A percentile compares a stretch with the other conserved stretches of the same genome.
These are phyloP conservation scores for Xerus rutilus DNA, from an alignment of 2,797 vertebrate genomes.

Conservation along the genomic window DNA sequence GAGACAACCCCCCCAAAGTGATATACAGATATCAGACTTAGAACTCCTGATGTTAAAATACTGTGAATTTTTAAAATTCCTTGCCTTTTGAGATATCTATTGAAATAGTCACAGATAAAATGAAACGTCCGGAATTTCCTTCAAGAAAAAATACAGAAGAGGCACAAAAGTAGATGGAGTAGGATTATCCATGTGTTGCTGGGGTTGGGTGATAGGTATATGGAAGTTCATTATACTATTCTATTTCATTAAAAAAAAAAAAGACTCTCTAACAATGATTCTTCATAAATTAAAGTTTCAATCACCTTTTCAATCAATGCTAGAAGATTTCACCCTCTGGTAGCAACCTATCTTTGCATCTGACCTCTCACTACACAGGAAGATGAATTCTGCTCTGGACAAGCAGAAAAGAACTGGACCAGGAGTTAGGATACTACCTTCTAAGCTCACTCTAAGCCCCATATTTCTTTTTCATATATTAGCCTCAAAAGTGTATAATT, in stretches of 20 bases:
- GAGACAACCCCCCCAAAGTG: background rate
- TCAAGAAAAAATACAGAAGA: background rate
- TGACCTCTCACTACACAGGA: background rate
- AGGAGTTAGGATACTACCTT: background rate
- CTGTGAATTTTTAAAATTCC: background rate
- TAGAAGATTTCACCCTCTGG: background rate
- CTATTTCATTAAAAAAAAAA: background rate
- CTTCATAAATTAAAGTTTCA: constrained; percentile 43
- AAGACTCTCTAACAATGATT: background rate
- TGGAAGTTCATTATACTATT: background rate
- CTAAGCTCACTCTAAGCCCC: background rate
- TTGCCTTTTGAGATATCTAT: constrained; percentile 8
- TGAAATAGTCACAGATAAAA: constrained; percentile 60
- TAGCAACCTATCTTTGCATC: background rate
- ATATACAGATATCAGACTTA: background rate
- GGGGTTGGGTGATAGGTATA: background rate
- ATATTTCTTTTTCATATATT: background rate
- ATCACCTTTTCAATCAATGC: background rate
- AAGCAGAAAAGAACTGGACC: background rate
- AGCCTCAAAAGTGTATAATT: background rate
- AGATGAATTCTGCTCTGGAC: background rate
- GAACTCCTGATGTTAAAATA: constrained; percentile 8
- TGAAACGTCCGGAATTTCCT: background rate
- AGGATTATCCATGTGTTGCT: background rate
- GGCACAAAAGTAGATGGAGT: background rate